phyloP scores from a whole-genome alignment of 2,113 vertebrate species.

The Propithecus coquereli region DNA sequence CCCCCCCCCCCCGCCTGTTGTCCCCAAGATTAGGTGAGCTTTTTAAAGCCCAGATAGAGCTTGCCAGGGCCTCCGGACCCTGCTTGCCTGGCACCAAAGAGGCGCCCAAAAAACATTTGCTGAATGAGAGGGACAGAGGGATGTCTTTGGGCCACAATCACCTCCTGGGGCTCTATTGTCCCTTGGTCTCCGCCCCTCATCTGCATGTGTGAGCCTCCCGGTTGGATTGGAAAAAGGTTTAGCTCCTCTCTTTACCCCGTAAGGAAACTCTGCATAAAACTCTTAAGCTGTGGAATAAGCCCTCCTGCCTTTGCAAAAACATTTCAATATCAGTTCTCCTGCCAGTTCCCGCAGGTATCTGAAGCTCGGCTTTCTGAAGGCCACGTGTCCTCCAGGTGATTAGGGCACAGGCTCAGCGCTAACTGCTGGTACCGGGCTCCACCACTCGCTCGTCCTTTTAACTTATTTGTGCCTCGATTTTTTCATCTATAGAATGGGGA shows the following conservation, averaged over 20 bases:
- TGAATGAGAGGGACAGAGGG: not conserved
- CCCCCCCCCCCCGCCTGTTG: not conserved
- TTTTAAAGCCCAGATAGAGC: not conserved
- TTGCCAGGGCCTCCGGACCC: not conserved
- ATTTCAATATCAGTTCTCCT: not conserved
- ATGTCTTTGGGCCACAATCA: rapidly evolving
- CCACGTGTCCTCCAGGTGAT: not conserved
- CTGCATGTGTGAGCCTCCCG: not conserved
- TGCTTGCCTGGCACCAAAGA: not conserved
- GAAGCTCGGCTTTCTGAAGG: not conserved
- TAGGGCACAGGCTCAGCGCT: not conserved
- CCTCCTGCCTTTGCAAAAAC: not conserved
- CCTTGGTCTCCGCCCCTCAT: not conserved
- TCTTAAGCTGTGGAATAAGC: not conserved
- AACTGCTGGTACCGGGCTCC: rapidly evolving
- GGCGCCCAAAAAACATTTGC: not conserved
- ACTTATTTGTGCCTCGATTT: not conserved
- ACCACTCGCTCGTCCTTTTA: rapidly evolving
- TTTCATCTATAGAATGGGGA: not conserved
- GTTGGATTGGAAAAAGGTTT: not conserved
- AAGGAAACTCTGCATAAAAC: not conserved
- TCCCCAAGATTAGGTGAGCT: not conserved
- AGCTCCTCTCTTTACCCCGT: not conserved
- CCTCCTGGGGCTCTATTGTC: not conserved
- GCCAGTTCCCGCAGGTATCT: not conserved